Base-by-base conservation (phyloP, 2,888 invertebrate genomes). In the Ditula angustiorana region DNA sequence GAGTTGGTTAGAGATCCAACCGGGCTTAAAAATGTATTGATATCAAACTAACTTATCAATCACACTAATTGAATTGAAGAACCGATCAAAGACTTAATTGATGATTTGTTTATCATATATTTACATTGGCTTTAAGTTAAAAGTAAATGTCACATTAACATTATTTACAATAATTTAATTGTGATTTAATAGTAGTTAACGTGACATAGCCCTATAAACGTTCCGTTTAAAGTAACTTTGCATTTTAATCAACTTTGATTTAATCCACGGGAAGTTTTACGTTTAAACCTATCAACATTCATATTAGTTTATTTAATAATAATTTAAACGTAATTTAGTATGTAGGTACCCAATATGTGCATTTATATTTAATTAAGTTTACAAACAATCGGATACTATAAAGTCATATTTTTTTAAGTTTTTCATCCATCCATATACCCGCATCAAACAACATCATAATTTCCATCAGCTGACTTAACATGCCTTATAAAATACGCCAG, bases 401-500 rank as follows among this genome's bases (percentile, higher is more conserved):
- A n/a, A n/a, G n/a, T n/a, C n/a, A n/a, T n/a, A n/a, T n/a, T n/a
- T n/a, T n/a, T n/a, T n/a, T n/a, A n/a, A n/a, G n/a, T n/a, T n/a
- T n/a, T n/a, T n/a, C n/a, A n/a, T n/a, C n/a, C n/a, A n/a, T n/a
- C n/a, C n/a, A n/a, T n/a, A n/a, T n/a, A n/a, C n/a, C n/a, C n/a
- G n/a, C n/a, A n/a, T n/a, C n/a, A n/a, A n/a, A n/a, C n/a, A n/a
- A n/a, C n/a, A n/a, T n/a, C n/a, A 23, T 19, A 30, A 52, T 57
- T 49, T 62, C 57, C 62, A 63, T 58, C 57, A 53, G 53, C 52
- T 58, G 57, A 63, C 57, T 63, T 50, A 58, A 58, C 44, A 33
- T 57, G 50, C 11, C 57, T 46, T 63, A 58, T 33, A 41, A 62
- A 63, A 63, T 30, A n/a, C 30, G 33, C 44, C 49, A 5, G 33